Percentiles rank a stretch among this genome's conserved stretches.
Conservation (phyloP, 2,113 vertebrate genomes). For the Hippocampus comes region DNA sequence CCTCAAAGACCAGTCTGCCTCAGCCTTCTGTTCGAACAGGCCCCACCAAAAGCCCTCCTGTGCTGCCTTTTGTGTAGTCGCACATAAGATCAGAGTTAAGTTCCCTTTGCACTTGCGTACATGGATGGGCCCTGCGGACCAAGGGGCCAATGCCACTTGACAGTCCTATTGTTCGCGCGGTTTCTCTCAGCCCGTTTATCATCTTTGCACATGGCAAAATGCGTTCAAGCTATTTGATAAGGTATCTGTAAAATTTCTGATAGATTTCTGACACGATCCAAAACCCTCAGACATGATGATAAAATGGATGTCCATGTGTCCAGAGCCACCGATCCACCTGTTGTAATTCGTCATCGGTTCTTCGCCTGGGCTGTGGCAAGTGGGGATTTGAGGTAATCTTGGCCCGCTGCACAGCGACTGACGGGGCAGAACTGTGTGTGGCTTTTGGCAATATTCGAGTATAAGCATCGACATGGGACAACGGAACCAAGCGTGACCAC, state of each 20-base stretch:
- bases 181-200: slow-evolving; percentile 35
- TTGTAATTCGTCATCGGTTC: slow-evolving; percentile 40
- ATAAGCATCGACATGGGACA: too few species aligned
- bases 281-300: slow-evolving; percentile 53
- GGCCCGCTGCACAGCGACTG: too few species aligned
- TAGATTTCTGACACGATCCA: slow-evolving; percentile 6
- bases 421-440: too few species aligned
- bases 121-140: slow-evolving; percentile 51
- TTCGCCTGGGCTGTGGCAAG: not conserved
- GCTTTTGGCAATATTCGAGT: too few species aligned
- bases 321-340: slow-evolving; percentile 63
- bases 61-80: slow-evolving; percentile 68
- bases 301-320: slow-evolving; percentile 48
- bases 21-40: slow-evolving; percentile 72
- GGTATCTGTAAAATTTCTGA: too few species aligned
- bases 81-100: slow-evolving; percentile 78
- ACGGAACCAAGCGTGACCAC: too few species aligned
- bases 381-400: slow-evolving; percentile 6
- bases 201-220: slow-evolving; percentile 23
- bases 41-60: slow-evolving; percentile 65
- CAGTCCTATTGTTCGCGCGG: slow-evolving; percentile 65
- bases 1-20: slow-evolving; percentile 63
- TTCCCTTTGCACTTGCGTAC: slow-evolving; percentile 66
- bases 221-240: slow-evolving; percentile 1
- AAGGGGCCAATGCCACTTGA: slow-evolving; percentile 64